These are phyloP conservation scores for Anoplolepis gracilipes DNA, from an alignment of 1,140 invertebrate genomes.

Conservation along the genomic window DNA sequence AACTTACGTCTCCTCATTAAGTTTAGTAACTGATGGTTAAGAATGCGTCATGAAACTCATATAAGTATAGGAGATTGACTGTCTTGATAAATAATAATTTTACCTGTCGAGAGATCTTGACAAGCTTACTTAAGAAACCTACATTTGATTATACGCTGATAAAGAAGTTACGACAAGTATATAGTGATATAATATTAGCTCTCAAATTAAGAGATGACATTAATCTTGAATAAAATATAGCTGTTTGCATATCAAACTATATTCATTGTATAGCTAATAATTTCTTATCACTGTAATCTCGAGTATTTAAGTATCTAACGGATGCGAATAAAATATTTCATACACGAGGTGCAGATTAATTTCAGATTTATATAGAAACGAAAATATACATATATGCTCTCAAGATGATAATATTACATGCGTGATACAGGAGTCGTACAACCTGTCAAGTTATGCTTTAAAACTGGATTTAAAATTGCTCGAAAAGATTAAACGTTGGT, in stretches of 20 bases:
- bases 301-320: background rate
- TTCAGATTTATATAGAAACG: constrained; percentile 8
- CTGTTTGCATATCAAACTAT: background rate
- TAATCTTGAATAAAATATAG: background rate
- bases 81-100: background rate
- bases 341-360: background rate
- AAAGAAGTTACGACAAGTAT: background rate
- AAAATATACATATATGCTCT: background rate
- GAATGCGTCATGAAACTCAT: background rate
- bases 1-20: background rate
- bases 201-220: background rate
- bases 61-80: background rate
- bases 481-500: background rate
- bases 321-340: background rate
- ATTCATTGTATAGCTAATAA: background rate
- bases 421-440: constrained; percentile 35
- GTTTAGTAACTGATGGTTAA: constrained; percentile 1
- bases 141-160: background rate
- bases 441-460: constrained; percentile 37
- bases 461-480: background rate
- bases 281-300: background rate
- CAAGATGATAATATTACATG: background rate
- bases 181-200: background rate
- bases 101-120: background rate
- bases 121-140: background rate